Evolutionary conservation across 2,797 vertebrate species (phyloP).

Genomic region (Protosalanx chinensis): DNA sequence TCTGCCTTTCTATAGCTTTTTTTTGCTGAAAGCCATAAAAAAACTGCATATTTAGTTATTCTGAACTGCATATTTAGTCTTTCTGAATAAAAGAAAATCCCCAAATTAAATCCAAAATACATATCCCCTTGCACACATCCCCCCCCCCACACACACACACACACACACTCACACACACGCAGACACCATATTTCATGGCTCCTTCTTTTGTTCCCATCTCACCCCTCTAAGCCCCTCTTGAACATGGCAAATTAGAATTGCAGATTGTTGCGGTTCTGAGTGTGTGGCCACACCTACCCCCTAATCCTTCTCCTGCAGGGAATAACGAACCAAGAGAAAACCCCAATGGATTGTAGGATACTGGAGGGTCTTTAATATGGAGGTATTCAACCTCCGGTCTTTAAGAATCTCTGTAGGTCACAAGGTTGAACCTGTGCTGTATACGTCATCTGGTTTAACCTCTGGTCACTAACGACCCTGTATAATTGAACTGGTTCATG

Average conservation of each 20-base stretch:
- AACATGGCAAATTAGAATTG: constrained; percentile 54
- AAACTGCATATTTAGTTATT: not conserved
- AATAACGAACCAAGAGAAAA: constrained; percentile 29
- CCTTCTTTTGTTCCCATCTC: constrained; percentile 39
- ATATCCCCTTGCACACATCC: not conserved
- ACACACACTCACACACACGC: too few relatives aligned
- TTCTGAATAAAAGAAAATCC: not conserved
- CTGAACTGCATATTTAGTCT: not conserved
- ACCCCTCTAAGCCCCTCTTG: not conserved
- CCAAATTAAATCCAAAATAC: not conserved
- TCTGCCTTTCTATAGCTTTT: not conserved
- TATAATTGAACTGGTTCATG: constrained; percentile 29
- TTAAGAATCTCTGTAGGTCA: not conserved
- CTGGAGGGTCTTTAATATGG: constrained; percentile 1
- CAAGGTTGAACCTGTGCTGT: not conserved
- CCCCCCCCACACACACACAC: too few relatives aligned
- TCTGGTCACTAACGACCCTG: constrained; percentile 1
- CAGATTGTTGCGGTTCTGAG: constrained; percentile 53
- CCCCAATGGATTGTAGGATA: constrained; percentile 17
- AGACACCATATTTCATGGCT: constrained; percentile 26
- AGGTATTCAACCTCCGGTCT: constrained; percentile 19
- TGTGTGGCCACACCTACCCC: constrained; percentile 14
- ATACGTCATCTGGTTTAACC: constrained; percentile 8
- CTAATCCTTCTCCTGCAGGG: constrained; percentile 44
- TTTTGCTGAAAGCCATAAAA: not conserved